These are phyloP conservation scores for Stegodyphus mimosarum DNA, from an alignment of 1,140 invertebrate genomes.

Conservation along the genomic window DNA sequence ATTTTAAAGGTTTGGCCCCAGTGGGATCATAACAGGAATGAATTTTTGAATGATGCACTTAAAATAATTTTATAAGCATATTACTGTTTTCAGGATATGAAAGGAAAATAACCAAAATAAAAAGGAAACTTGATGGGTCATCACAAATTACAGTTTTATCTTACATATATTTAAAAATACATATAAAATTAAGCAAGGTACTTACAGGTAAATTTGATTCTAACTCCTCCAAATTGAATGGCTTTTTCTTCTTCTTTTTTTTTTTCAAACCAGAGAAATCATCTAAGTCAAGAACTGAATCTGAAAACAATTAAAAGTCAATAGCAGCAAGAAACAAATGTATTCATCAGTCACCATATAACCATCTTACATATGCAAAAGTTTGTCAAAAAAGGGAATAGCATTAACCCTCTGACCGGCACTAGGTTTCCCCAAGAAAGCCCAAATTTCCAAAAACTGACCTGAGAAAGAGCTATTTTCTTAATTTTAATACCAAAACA, in stretches of 20 bases:
- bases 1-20: too few relatives aligned
- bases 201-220: slow-evolving; percentile 66
- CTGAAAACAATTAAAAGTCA: slow-evolving; percentile 47
- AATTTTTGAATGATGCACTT: not conserved
- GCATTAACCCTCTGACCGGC: too few relatives aligned
- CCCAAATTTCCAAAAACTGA: too few relatives aligned
- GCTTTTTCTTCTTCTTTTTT: slow-evolving; percentile 69
- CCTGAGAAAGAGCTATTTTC: too few relatives aligned
- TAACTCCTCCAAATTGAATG: slow-evolving; percentile 65
- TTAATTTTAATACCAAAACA: too few relatives aligned
- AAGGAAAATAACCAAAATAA: not conserved
- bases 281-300: slow-evolving; percentile 63
- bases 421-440: too few relatives aligned
- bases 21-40: not conserved
- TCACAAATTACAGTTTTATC: too few relatives aligned
- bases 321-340: not conserved
- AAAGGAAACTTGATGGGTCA: not conserved
- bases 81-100: not conserved
- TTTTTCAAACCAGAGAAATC: slow-evolving; percentile 66
- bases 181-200: not conserved
- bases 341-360: not conserved
- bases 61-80: not conserved
- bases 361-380: not conserved
- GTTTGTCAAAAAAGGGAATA: not conserved
- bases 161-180: not conserved